Evolutionary conservation across 2,888 invertebrate species (phyloP).

Genomic region (Cataglyphis livida): DNA sequence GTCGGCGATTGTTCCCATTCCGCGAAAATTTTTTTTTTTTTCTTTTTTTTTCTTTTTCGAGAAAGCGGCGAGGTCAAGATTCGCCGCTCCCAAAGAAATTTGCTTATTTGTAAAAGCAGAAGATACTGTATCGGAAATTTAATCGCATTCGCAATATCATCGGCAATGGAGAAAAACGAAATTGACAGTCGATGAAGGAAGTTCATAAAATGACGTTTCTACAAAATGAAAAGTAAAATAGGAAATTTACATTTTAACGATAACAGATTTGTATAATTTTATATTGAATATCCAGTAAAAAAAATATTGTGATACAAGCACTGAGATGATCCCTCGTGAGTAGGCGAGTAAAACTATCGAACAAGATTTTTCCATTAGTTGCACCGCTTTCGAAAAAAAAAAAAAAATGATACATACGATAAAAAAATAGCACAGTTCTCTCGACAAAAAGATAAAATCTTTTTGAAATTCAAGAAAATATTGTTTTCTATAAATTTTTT

Average conservation of each 20-base stretch:
- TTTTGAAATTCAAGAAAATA: background rate
- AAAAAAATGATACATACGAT: background rate
- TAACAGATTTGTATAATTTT: constrained; percentile 3
- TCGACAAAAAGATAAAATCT: background rate
- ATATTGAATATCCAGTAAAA: background rate
- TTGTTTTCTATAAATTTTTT: background rate
- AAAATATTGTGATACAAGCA: constrained; percentile 1
- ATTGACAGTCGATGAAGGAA: background rate
- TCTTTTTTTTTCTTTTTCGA: background rate
- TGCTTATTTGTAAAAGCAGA: background rate
- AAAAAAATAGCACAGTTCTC: background rate
- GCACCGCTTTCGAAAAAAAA: background rate
- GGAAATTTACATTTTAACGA: background rate
- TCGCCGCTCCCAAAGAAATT: constrained; percentile 5
- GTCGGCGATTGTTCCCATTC: constrained; percentile 31
- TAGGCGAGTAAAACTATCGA: background rate
- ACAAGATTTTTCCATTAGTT: constrained; percentile 2
- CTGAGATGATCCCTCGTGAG: background rate
- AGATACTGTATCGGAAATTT: background rate
- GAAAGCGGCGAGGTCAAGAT: constrained; percentile 27
- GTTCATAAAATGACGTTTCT: background rate
- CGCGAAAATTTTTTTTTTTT: constrained; percentile 17
- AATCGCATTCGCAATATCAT: background rate
- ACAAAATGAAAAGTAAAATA: background rate
- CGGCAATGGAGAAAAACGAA: background rate